These are phyloP conservation scores for Standfussiana lucernea DNA, from an alignment of 2,888 invertebrate species.

Conservation along the genomic window DNA sequence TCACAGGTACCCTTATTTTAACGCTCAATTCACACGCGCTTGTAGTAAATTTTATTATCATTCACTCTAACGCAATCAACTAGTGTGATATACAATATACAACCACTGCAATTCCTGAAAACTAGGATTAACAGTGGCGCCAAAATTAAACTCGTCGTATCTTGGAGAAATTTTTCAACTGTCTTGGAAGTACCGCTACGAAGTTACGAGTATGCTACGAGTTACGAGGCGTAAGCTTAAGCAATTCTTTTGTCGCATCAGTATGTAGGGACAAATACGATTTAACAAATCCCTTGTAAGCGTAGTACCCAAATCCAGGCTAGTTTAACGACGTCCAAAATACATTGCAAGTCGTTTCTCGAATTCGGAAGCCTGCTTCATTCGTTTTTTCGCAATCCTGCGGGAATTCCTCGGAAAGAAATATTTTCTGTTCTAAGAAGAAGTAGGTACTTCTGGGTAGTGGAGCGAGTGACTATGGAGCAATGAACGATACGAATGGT, in stretches of 20 bases:
- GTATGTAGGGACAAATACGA: not conserved
- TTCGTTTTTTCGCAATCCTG: constrained; percentile 25
- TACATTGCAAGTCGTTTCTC: constrained; percentile 20
- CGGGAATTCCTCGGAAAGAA: constrained; percentile 30
- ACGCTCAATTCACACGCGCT: not conserved
- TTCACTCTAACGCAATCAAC: not conserved
- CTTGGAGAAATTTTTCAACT: not conserved
- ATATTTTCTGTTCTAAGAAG: constrained; percentile 21
- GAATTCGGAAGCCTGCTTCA: constrained; percentile 11
- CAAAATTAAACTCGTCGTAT: not conserved
- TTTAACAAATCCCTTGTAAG: not conserved
- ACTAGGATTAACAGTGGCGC: not conserved
- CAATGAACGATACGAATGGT: constrained; percentile 37
- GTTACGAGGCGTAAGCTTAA: too few relatives aligned
- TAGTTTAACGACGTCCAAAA: not conserved
- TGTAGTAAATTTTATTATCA: not conserved
- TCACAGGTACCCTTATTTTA: not conserved
- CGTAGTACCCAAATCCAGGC: constrained; percentile 8
- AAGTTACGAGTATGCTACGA: too few relatives aligned
- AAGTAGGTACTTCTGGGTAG: constrained; percentile 14
- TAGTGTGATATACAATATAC: not conserved
- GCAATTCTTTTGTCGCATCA: not conserved
- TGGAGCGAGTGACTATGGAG: constrained; percentile 16
- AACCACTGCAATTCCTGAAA: not conserved
- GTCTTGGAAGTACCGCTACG: not conserved